A percentile compares a stretch with the other conserved stretches of the same genome.
Evolutionary conservation across 2,113 vertebrate genomes (phyloP).

Genomic region (Lophotis ruficrista): DNA sequence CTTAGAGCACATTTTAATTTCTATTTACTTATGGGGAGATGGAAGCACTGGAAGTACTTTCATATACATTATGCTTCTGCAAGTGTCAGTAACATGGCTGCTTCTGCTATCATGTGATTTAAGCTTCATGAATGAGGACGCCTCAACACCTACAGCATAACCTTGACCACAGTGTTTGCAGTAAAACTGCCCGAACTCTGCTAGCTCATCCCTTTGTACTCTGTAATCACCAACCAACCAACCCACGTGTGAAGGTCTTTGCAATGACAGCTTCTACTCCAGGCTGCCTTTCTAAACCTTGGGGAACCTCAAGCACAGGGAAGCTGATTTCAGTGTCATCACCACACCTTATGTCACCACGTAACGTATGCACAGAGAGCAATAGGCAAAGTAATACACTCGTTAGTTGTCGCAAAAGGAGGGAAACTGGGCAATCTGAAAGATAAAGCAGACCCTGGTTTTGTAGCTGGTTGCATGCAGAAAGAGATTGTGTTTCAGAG

Average conservation of each 20-base stretch:
- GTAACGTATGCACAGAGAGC: neutral
- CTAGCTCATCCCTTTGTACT: neutral
- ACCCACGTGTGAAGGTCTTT: neutral
- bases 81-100: neutral
- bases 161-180: neutral
- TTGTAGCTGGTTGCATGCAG: neutral
- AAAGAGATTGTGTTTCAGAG: neutral
- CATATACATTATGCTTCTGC: neutral
- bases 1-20: constrained; percentile 55
- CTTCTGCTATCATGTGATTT: neutral
- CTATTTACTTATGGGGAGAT: constrained; percentile 49
- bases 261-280: neutral
- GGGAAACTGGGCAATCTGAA: neutral
- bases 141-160: neutral
- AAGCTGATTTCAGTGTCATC: neutral
- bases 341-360: neutral
- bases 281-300: neutral
- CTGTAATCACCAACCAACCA: neutral
- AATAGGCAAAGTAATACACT: neutral
- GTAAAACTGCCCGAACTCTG: neutral
- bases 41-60: constrained; percentile 13
- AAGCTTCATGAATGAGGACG: neutral
- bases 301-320: neutral
- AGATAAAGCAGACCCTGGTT: neutral
- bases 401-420: neutral